A percentile compares a stretch with the other conserved stretches of the same genome.
Evolutionary conservation across 1,140 invertebrate genomes (phyloP).

Genomic region (Halesus radiatus): DNA sequence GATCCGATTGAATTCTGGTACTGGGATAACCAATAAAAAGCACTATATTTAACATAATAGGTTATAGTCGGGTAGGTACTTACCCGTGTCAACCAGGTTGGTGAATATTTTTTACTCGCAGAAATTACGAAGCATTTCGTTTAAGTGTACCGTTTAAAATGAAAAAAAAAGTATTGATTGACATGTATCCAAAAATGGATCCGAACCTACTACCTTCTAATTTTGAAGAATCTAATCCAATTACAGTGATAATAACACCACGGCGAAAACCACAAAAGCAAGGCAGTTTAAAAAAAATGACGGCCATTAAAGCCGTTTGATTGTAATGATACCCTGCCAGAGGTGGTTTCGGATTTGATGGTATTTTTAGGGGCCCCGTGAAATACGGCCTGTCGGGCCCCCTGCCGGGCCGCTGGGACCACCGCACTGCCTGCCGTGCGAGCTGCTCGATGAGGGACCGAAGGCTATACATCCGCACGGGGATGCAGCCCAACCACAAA

Average conservation of each 20-base stretch:
- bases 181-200: not conserved
- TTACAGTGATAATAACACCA: not conserved
- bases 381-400: conserved; percentile 15
- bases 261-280: conserved; percentile 3
- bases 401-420: conserved; percentile 19
- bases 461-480: too few species aligned
- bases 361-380: conserved; percentile 36
- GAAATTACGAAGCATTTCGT: not conserved
- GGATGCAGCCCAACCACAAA: too few species aligned
- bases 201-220: not conserved
- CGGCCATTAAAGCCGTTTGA: conserved; percentile 26
- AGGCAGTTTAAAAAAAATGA: conserved; percentile 13
- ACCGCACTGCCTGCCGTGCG: conserved; percentile 17
- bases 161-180: not conserved
- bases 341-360: conserved; percentile 31
- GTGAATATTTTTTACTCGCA: not conserved
- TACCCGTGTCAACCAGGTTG: not conserved
- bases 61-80: not conserved
- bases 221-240: conserved; percentile 11
- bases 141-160: not conserved
- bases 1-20: too few species aligned
- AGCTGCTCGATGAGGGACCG: too few species aligned
- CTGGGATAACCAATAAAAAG: too few species aligned
- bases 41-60: too few species aligned
- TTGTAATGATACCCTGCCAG: conserved; percentile 25